Conservation (phyloP, 2,113 vertebrate genomes). For the Rallus limicola region DNA sequence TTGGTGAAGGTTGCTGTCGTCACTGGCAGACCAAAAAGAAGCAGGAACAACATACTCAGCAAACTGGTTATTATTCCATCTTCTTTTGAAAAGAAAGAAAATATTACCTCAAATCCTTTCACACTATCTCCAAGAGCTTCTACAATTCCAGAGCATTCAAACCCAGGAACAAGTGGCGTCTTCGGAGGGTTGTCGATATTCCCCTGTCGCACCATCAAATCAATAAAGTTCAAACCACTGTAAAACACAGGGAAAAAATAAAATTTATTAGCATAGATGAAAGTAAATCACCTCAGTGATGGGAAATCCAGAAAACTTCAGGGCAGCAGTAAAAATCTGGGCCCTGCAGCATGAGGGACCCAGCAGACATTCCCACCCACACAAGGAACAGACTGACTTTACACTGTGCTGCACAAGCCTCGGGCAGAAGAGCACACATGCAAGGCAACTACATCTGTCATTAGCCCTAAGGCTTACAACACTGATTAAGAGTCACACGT, state of each 20-base stretch:
- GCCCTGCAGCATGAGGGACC: neutral
- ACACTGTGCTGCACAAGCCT: neutral
- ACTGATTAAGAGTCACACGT: neutral
- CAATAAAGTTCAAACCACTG: slow-evolving; percentile 97
- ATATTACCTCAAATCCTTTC: slow-evolving; percentile 90
- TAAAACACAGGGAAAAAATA: neutral
- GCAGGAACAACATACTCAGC: neutral
- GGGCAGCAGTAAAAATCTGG: neutral
- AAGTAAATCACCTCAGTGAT: neutral
- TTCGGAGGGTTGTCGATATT: slow-evolving; percentile 97
- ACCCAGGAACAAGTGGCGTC: slow-evolving; percentile 92
- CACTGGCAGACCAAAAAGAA: neutral
- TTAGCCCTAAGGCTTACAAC: neutral
- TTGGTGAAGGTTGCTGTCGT: neutral
- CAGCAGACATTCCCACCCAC: neutral
- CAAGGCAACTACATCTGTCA: neutral
- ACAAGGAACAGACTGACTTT: neutral
- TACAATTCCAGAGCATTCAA: slow-evolving; percentile 96
- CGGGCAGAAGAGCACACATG: neutral
- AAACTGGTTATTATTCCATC: neutral
- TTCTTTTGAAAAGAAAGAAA: neutral
- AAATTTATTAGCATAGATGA: neutral
- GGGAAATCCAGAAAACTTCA: neutral
- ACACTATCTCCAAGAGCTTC: slow-evolving; percentile 91
- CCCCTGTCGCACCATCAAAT: slow-evolving; percentile 97